Conservation (phyloP, 2,113 vertebrate species). For the Hymenochirus boettgeri region DNA sequence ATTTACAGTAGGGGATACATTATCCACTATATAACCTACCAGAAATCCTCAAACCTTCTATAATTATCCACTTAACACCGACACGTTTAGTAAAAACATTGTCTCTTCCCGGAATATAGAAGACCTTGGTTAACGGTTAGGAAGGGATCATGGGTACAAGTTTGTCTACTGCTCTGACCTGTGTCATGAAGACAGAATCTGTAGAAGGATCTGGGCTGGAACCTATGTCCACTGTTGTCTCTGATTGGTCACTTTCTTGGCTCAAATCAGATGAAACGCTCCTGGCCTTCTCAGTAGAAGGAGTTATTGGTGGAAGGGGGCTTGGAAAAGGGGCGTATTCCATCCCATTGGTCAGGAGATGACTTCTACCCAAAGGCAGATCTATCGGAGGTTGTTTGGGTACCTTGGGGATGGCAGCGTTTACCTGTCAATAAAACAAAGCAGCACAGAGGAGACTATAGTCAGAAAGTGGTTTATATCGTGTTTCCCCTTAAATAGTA, state of each 20-base stretch:
- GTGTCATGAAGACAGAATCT: constrained; percentile 72
- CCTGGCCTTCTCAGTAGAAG: constrained; percentile 21
- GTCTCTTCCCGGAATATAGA: too few relatives aligned
- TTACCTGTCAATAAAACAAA: constrained; percentile 52
- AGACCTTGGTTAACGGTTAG: too few relatives aligned
- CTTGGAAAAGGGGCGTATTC: constrained; percentile 17
- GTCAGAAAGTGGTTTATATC: too few relatives aligned
- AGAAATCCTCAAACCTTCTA: too few relatives aligned
- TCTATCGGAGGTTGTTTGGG: constrained; percentile 47
- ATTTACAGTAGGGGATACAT: too few relatives aligned
- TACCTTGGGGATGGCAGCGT: constrained; percentile 53
- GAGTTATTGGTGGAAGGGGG: constrained; percentile 42
- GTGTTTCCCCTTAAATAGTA: too few relatives aligned
- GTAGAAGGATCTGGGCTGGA: constrained; percentile 6
- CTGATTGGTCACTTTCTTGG: neutral
- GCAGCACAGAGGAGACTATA: too few relatives aligned
- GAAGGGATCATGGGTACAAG: too few relatives aligned
- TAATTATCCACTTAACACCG: too few relatives aligned
- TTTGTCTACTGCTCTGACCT: constrained; percentile 71
- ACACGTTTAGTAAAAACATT: too few relatives aligned
- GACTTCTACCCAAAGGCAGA: neutral
- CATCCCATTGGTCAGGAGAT: neutral
- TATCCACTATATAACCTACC: too few relatives aligned
- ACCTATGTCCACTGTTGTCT: neutral
- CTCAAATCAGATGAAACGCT: too few relatives aligned